A percentile compares a stretch with the other conserved stretches of the same genome.
phyloP scores from a whole-genome alignment of 2,888 invertebrate genomes.

The Linnaemya vulpina region DNA sequence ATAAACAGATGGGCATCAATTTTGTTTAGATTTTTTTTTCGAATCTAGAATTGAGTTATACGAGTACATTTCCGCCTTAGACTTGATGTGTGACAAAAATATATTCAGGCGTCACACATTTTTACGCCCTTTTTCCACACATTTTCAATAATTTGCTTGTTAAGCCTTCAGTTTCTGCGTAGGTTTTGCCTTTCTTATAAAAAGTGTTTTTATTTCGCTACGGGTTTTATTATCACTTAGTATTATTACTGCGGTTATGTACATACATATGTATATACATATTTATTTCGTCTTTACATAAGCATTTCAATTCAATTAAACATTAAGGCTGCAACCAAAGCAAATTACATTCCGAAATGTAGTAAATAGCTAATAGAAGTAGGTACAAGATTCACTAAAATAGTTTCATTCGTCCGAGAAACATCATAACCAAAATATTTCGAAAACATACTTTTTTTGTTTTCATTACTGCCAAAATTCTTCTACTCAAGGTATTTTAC shows the following conservation, averaged over 20 bases:
- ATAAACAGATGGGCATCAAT: constrained; percentile 6
- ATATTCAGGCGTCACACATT: neutral
- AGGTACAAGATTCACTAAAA: no score
- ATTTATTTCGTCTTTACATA: constrained; percentile 19
- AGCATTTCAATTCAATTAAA: no score
- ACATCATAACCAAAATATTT: no score
- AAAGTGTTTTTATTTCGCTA: constrained; percentile 1
- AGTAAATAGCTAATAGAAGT: no score
- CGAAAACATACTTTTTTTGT: no score
- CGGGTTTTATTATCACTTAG: neutral
- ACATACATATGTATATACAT: neutral
- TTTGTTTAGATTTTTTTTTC: constrained; percentile 26
- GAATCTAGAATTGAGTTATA: constrained; percentile 33
- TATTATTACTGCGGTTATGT: constrained; percentile 44
- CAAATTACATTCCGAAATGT: no score
- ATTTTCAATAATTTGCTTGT: constrained; percentile 16
- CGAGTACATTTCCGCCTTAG: constrained; percentile 20
- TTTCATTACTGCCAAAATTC: no score
- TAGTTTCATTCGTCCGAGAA: no score
- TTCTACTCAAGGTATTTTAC: no score
- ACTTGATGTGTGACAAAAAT: neutral
- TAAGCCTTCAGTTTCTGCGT: constrained; percentile 35
- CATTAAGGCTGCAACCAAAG: no score
- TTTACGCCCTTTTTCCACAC: constrained; percentile 40
- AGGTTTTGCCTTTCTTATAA: constrained; percentile 3